Base-by-base conservation (phyloP, 2,888 invertebrate genomes). In the Apotomis turbidana region DNA sequence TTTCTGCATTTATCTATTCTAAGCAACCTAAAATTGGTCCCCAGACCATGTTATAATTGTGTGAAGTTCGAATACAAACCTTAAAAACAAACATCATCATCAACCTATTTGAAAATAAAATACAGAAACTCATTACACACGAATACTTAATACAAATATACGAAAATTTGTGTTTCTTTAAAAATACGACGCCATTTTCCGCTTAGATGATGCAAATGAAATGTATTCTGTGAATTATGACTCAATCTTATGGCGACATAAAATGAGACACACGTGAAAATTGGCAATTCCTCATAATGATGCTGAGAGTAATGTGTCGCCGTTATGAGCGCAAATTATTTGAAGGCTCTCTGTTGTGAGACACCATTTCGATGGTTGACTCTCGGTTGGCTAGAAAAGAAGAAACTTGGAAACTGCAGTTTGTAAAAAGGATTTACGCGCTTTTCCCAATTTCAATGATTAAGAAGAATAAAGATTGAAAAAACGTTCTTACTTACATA, bases 271-370 rank as follows among this genome's bases (percentile, higher is more conserved):
- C 84, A 90, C 90, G 88, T 89, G 90, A 90, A 92, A 91, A 93
- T 93, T 92, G 91, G 82, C 93, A 89, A 92, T 93, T 90, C 86
- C 86, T 93, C 90, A 89, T 91, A 90, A 91, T 91, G 91, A 90
- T 82, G 82, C 75, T 79, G 80, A 82, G 81, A 84, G 86, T 78
- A 78, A 88, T 83, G 79, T 77, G 75, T 74, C 74, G 76, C 79
- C 82, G 83, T 83, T 83, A 84, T 62, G 62, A 52, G 54, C 60
- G 68, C 74, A 79, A 83, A 83, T 81, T 80, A 80, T 83, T 79
- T 79, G 77, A 78, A 75, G 75, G 75, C 73, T 68, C 61, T 62
- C 67, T 64, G 61, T 74, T 62, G 76, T 75, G 38, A 44, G 58
- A 58, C 44, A 9, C 44, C 51, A 38, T 63, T 52, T 54, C 27